Percentiles rank a stretch among this genome's conserved stretches.
Evolutionary conservation across 2,113 vertebrate genomes (phyloP).

Genomic region (Plotosus lineatus): DNA sequence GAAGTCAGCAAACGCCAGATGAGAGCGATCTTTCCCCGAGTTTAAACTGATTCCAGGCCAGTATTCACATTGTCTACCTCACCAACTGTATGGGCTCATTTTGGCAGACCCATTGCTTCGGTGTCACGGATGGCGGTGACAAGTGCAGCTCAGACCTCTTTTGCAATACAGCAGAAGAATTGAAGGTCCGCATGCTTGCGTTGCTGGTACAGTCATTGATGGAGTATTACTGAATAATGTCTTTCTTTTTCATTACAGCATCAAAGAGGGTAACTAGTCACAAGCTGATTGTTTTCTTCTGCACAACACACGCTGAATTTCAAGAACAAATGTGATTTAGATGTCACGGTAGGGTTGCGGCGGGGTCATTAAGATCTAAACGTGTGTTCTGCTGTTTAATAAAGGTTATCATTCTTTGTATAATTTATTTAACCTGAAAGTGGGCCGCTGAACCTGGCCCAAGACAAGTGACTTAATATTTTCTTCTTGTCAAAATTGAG

Average conservation of each 20-base stretch:
- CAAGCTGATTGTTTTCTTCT: slow-evolving; percentile 69
- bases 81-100: slow-evolving; percentile 49
- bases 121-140: slow-evolving; percentile 59
- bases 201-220: slow-evolving; percentile 62
- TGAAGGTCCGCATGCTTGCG: slow-evolving; percentile 61
- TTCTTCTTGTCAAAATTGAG: not conserved
- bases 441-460: slow-evolving; percentile 40
- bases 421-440: slow-evolving; percentile 66
- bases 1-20: slow-evolving; percentile 57
- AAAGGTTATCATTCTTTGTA: slow-evolving; percentile 73
- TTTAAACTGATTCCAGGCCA: slow-evolving; percentile 15
- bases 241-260: slow-evolving; percentile 75
- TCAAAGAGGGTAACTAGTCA: slow-evolving; percentile 70
- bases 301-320: slow-evolving; percentile 50
- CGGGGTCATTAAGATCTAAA: slow-evolving; percentile 68
- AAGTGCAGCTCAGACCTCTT: slow-evolving; percentile 69
- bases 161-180: slow-evolving; percentile 58
- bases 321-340: slow-evolving; percentile 70
- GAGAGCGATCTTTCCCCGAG: slow-evolving; percentile 40
- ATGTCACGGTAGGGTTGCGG: slow-evolving; percentile 69
- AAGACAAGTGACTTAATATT: not conserved
- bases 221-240: slow-evolving; percentile 72
- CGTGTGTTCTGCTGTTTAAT: slow-evolving; percentile 69
- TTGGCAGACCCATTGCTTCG: slow-evolving; percentile 48
- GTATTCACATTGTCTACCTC: slow-evolving; percentile 19